Conservation (phyloP, 2,797 vertebrate genomes). For the Discoglossus pictus region DNA sequence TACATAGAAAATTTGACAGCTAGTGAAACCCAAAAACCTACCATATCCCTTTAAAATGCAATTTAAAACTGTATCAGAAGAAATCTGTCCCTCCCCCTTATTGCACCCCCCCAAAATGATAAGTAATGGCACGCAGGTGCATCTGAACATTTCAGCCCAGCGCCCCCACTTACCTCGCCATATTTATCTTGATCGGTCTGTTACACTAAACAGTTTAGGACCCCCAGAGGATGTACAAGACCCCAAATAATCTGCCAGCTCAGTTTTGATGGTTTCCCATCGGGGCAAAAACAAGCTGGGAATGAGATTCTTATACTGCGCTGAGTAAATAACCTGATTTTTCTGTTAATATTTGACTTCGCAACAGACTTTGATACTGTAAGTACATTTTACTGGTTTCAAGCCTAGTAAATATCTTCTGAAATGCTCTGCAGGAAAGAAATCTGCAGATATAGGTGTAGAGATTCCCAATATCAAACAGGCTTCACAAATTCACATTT, state of each 20-base stretch:
- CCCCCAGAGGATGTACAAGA: background rate
- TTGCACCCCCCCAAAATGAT: no score
- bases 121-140: no score
- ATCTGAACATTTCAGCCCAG: background rate
- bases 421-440: no score
- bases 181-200: background rate
- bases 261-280: background rate
- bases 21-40: no score
- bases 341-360: background rate
- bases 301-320: background rate
- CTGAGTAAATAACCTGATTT: background rate
- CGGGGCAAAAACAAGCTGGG: background rate
- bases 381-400: background rate
- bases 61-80: no score
- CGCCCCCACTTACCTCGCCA: background rate
- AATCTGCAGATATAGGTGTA: background rate
- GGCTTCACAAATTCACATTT: background rate
- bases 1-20: no score
- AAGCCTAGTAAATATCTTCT: background rate
- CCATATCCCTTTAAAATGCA: no score
- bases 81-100: no score
- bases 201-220: background rate
- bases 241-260: background rate
- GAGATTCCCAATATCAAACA: background rate
- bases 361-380: conserved; percentile 3